phyloP scores from a whole-genome alignment of 2,113 vertebrate genomes.

The Xerus inauris region DNA sequence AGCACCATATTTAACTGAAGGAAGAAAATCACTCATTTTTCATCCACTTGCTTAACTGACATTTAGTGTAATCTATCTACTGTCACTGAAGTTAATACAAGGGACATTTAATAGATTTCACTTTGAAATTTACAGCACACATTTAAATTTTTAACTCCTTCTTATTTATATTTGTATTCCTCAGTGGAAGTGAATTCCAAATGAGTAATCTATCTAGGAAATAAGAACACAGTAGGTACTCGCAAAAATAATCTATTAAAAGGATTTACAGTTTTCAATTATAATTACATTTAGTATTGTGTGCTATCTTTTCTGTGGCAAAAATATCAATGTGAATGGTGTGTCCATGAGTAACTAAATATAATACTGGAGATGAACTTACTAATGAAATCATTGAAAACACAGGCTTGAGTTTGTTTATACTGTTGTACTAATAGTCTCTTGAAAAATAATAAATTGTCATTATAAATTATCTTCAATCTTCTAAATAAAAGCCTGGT shows the following conservation, averaged over 20 bases:
- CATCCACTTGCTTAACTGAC: constrained; percentile 86
- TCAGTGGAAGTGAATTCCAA: constrained; percentile 85
- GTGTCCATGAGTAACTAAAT: constrained; percentile 70
- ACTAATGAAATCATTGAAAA: constrained; percentile 62
- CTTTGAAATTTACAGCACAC: constrained; percentile 84
- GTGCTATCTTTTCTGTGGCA: constrained; percentile 60
- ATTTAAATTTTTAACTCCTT: constrained; percentile 86
- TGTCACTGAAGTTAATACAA: constrained; percentile 78
- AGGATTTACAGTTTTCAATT: constrained; percentile 85
- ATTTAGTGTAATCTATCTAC: constrained; percentile 83
- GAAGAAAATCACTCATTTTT: constrained; percentile 89
- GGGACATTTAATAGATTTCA: constrained; percentile 81
- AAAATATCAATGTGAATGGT: constrained; percentile 76
- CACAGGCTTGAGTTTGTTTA: not conserved
- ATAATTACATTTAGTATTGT: constrained; percentile 74
- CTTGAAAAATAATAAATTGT: constrained; percentile 46
- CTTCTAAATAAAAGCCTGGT: not conserved
- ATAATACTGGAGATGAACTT: constrained; percentile 42
- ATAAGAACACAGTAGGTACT: constrained; percentile 84
- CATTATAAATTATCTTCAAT: constrained; percentile 15
- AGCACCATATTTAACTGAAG: constrained; percentile 88
- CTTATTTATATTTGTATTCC: constrained; percentile 84
- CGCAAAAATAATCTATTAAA: constrained; percentile 84
- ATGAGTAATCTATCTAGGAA: constrained; percentile 82
- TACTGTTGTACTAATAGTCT: constrained; percentile 30